Base-by-base conservation (phyloP, 1,140 invertebrate species). In the Triops longicaudatus region DNA sequence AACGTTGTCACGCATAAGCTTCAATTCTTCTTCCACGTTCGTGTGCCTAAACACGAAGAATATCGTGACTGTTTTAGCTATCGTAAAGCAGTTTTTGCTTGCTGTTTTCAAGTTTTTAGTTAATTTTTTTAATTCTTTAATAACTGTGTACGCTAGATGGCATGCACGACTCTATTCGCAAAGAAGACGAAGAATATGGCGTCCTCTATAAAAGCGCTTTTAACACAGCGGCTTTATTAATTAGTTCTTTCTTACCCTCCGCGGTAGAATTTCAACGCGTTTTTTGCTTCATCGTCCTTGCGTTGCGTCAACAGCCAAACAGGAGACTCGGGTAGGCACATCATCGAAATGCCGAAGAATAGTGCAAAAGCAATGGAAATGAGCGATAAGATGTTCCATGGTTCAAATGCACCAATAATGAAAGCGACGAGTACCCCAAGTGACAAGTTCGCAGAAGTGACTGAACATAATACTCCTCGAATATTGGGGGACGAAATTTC, bases 251-350 rank as follows among this genome's bases (percentile, higher is more conserved):
- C 31, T 37, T 74, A 74, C 73, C 31, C 41, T 73, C 93, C 93
- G 77, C 94, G 87, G 12, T 97, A 83, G 90, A 92, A 94, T 79
- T 89, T 84, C 7, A 97, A 83, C 1, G 93, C 86, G 81, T 90
- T 89, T 22, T 88, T 84, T 0, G 94, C 93, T 73, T 90, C 87
- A 78, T 92, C 89, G 72, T 88, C 86, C 71, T 90, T 88, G 0
- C 89, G 83, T 82, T 83, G 83, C 11, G 81, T 81, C 12, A 85
- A 80, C 28, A 88, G 80, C 88, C 88, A 89, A 12, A 85, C 83
- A 0, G 88, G 88, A 3, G 88, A 88, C 81, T 89, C 88, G 0
- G 88, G 88, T 17, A 89, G 81, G 7, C 86, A 85, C 10, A 87
- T 79, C 5, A 88, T 80, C 1, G 84, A 80, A 28, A 87, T 17